Percentiles rank a stretch among this genome's conserved stretches.
Conservation (phyloP, 23 tunicate species). For the Botrylloides violaceus region DNA sequence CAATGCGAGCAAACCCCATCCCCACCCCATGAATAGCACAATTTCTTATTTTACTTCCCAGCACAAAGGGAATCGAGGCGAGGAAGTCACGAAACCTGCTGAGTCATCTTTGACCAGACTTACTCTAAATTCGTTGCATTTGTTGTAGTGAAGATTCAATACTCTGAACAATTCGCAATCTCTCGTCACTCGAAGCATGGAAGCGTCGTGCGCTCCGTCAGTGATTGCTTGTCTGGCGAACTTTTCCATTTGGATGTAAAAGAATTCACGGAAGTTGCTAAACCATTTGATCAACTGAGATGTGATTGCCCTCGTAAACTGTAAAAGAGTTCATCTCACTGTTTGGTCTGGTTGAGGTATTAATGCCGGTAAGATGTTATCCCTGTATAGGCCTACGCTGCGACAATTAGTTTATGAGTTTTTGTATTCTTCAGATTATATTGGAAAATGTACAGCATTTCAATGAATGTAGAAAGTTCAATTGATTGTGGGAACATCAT, state of each 20-base stretch:
- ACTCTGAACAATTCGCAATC: conserved; percentile 78
- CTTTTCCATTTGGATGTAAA: conserved; percentile 98
- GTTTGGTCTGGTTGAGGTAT: background rate
- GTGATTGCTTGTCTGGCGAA: conserved; percentile 90
- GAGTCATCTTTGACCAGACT: background rate
- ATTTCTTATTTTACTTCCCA: too few relatives aligned
- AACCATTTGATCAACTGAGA: conserved; percentile 99
- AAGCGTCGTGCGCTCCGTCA: conserved; percentile 50
- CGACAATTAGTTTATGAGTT: too few relatives aligned
- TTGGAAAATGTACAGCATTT: background rate
- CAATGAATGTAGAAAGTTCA: too few relatives aligned
- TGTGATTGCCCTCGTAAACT: conserved; percentile 96
- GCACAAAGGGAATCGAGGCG: background rate
- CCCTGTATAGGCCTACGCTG: background rate
- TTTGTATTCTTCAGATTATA: background rate
- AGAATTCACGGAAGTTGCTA: conserved; percentile 98
- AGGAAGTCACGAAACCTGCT: background rate
- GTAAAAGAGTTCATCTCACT: conserved; percentile 9
- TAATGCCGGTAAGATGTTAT: background rate
- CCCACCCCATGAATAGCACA: too few relatives aligned
- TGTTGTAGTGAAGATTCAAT: conserved; percentile 91
- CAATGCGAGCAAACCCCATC: too few relatives aligned
- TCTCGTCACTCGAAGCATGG: conserved; percentile 48
- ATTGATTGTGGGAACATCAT: too few relatives aligned
- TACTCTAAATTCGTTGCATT: conserved; percentile 84